Conservation (phyloP, 1,140 invertebrate species). For the Bathynomus jamesi region DNA sequence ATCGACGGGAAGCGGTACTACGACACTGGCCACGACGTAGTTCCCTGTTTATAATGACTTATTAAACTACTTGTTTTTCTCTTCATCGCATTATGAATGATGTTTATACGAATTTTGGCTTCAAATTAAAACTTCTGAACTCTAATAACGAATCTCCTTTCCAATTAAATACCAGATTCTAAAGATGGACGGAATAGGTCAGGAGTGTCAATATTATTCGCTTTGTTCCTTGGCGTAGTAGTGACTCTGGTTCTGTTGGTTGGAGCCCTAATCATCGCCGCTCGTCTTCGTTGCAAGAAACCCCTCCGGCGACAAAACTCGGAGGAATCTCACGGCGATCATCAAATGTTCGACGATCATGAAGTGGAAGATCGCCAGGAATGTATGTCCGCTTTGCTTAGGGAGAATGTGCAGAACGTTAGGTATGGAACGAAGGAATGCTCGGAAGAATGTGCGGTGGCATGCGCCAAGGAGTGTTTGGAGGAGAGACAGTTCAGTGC, state of each 20-base stretch:
- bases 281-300: background rate
- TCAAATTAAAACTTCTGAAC: too few species aligned
- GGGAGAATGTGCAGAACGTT: background rate
- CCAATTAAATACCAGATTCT: too few species aligned
- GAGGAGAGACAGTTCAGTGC: background rate
- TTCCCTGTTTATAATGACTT: too few species aligned
- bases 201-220: background rate
- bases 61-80: too few species aligned
- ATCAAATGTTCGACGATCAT: background rate
- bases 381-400: background rate
- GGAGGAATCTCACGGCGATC: background rate
- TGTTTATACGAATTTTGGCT: too few species aligned
- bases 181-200: background rate
- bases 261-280: background rate
- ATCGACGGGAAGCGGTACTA: too few species aligned
- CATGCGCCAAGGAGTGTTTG: background rate
- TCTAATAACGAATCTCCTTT: too few species aligned
- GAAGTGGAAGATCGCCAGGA: background rate
- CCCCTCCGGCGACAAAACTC: background rate
- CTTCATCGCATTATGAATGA: too few species aligned
- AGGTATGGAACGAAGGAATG: background rate
- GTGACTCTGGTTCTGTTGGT: background rate
- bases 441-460: background rate
- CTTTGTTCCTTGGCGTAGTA: background rate
- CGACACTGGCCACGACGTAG: too few species aligned